Percentiles rank a stretch among this genome's conserved stretches.
phyloP scores from a whole-genome alignment of 2,888 invertebrate species.

The Octonoba sinensis region DNA sequence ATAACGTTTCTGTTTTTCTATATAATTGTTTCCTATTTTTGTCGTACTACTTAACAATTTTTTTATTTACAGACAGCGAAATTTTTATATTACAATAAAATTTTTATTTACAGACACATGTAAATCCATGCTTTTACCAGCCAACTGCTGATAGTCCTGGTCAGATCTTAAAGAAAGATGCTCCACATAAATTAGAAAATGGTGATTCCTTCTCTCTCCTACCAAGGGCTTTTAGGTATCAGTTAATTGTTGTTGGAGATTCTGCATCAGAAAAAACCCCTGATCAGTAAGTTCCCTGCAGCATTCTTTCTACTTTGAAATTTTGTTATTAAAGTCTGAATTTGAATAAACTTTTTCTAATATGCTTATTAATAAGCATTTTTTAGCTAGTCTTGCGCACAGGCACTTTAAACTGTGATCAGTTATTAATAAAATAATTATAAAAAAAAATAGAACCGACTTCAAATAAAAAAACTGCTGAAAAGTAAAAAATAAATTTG shows the following conservation, averaged over 20 bases:
- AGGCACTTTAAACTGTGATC: no score
- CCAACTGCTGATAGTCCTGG: conserved; percentile 67
- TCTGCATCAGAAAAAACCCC: conserved; percentile 13
- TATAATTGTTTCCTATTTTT: no score
- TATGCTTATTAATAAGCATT: no score
- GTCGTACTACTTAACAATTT: no score
- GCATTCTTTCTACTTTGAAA: not conserved
- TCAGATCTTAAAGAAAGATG: conserved; percentile 70
- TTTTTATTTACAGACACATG: conserved; percentile 70
- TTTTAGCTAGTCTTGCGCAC: no score
- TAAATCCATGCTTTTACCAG: conserved; percentile 71
- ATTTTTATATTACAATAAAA: not conserved
- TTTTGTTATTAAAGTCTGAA: not conserved
- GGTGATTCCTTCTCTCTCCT: conserved; percentile 71
- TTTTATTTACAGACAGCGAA: no score
- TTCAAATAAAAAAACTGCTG: no score
- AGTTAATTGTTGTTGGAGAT: conserved; percentile 66
- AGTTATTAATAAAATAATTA: no score
- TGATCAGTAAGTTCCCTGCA: conserved; percentile 20
- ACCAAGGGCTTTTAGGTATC: conserved; percentile 70
- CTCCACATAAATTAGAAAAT: conserved; percentile 69
- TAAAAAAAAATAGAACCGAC: no score
- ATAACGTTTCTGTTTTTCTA: no score
- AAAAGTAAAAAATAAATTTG: no score
- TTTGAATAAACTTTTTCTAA: no score